Percentiles rank a stretch among this genome's conserved stretches.
Conservation (phyloP, 2,888 invertebrate genomes). For the Parascotia fuliginaria region DNA sequence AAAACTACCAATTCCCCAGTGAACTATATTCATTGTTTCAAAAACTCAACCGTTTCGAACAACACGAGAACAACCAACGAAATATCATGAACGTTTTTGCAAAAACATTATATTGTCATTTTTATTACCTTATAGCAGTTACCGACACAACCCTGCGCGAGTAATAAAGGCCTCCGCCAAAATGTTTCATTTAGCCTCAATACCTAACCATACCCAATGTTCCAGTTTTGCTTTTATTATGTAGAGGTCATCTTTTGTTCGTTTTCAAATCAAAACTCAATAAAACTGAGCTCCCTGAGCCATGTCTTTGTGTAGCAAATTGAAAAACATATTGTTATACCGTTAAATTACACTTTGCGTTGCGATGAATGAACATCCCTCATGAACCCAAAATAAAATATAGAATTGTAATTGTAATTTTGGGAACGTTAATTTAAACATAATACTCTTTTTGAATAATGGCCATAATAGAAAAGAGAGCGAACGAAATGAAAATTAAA, state of each 20-base stretch:
- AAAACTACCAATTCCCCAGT: no score
- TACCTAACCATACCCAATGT: slow-evolving; percentile 44
- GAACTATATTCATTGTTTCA: no score
- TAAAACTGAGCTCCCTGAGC: slow-evolving; percentile 38
- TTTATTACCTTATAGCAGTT: slow-evolving; percentile 42
- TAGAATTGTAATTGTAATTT: slow-evolving; percentile 5
- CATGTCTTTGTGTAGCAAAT: slow-evolving; percentile 49
- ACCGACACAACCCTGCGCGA: slow-evolving; percentile 30
- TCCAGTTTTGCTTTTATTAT: slow-evolving; percentile 47
- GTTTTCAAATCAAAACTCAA: slow-evolving; percentile 51
- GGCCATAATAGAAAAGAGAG: not conserved
- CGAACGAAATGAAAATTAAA: not conserved
- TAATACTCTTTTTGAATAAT: not conserved
- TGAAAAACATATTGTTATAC: slow-evolving; percentile 44
- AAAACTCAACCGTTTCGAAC: slow-evolving; percentile 12
- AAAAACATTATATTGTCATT: slow-evolving; percentile 43
- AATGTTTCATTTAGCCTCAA: slow-evolving; percentile 50
- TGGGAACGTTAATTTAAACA: slow-evolving; percentile 3
- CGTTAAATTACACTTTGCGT: slow-evolving; percentile 29
- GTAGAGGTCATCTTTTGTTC: slow-evolving; percentile 48
- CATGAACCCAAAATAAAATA: slow-evolving; percentile 13
- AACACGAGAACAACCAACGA: slow-evolving; percentile 6
- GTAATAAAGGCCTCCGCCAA: slow-evolving; percentile 40
- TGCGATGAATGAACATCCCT: slow-evolving; percentile 19
- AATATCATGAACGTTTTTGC: slow-evolving; percentile 28